Evolutionary conservation across 2,113 vertebrate species (phyloP), one percentile per base, ranked within the genome.

Genomic region (Lamprologus callipterus): DNA sequence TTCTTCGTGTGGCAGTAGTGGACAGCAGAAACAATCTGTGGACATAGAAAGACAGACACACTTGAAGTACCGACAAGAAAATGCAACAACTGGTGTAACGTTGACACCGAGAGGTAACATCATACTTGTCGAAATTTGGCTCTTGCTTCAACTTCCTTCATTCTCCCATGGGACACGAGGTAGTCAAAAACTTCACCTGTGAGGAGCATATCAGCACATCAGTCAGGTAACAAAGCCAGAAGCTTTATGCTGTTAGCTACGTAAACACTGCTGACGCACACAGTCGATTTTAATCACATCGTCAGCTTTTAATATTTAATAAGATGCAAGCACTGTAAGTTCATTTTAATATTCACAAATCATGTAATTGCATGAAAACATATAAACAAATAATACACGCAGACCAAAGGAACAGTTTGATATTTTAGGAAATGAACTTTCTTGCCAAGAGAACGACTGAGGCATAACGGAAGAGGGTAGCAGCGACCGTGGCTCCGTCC

Each of bases 1-100:
- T 98, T 98, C 93, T 98, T 98, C 89, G 97, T 97, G 96, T 98
- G 98, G 95, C 98, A 98, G 93, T 98, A 98, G 92, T 98, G 97
- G 91, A 99, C 98, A 13, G 98, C 98, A 0, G 98, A 99, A 3
- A 98, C 97, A 3, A 98, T 98, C 98, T 99, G 93, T 54, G 92
- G 97, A 96, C 65, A 93, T 3, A 9, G 51, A 14, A 8, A 83
- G 40, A 88, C 31, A 53, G 21, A 82, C 10, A 65, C 40, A 11
- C 7, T 12, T 88, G 0, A 89, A 57, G 37, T 5, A 9, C 23
- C 2, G 57, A 21, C 14, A 4, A 16, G 3, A 28, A 17, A 23
- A 55, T 6, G 9, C 7, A 51, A 80, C 5, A 80, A 26, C 11
- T 4, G 26, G 35, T 33, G 87, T 14, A 88, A 47, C 11, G 28